These are phyloP conservation scores for Propithecus perrieri DNA, from an alignment of 2,797 vertebrate genomes.

Conservation along the genomic window DNA sequence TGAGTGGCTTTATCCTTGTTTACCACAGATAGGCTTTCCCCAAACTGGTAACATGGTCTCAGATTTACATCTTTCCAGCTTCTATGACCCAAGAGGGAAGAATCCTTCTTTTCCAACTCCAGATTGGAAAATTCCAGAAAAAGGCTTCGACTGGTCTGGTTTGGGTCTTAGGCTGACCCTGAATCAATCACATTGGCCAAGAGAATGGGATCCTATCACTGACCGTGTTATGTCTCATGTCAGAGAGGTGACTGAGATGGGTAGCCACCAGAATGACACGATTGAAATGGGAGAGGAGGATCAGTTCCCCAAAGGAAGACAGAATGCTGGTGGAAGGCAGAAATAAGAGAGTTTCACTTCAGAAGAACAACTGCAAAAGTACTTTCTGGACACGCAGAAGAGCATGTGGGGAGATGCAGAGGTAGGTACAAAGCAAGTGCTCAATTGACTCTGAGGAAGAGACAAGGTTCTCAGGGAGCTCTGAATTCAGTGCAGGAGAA, in stretches of 20 bases:
- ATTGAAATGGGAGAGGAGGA: neutral
- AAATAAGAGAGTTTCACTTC: neutral
- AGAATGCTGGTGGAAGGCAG: neutral
- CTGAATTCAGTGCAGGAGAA: neutral
- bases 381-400: neutral
- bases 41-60: neutral
- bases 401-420: neutral
- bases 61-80: neutral
- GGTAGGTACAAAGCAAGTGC: neutral
- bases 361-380: neutral
- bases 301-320: neutral
- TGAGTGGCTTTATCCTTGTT: neutral
- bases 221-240: neutral
- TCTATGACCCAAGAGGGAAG: neutral
- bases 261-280: neutral
- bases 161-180: neutral
- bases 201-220: neutral
- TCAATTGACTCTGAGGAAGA: neutral
- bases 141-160: neutral
- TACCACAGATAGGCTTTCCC: neutral
- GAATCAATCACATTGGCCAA: neutral
- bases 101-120: neutral
- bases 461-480: neutral
- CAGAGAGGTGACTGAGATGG: neutral
- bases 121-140: neutral